These are phyloP conservation scores for Ceyx melanurus DNA, from an alignment of 2,113 vertebrate genomes.

Conservation along the genomic window DNA sequence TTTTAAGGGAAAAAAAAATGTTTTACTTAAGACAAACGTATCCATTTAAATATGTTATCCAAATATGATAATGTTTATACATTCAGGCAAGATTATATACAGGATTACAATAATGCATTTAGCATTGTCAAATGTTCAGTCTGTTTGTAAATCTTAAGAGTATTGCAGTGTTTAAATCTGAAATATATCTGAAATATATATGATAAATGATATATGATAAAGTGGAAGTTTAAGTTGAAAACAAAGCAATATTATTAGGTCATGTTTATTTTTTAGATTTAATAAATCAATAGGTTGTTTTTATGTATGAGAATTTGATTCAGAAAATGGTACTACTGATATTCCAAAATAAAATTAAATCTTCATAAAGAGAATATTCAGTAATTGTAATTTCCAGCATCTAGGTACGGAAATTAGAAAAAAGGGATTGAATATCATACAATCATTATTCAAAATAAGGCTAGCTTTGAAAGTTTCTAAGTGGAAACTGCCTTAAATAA, in stretches of 20 bases:
- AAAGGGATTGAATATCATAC: slow-evolving; percentile 43
- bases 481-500: slow-evolving; percentile 35
- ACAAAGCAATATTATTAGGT: not conserved
- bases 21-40: not conserved
- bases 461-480: slow-evolving; percentile 48
- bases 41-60: not conserved
- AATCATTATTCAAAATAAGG: slow-evolving; percentile 27
- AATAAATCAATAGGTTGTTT: slow-evolving; percentile 42
- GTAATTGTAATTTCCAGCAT: not conserved
- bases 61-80: not conserved
- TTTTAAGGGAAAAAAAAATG: not conserved
- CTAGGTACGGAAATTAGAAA: slow-evolving; percentile 28
- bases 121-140: not conserved
- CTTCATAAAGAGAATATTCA: slow-evolving; percentile 30
- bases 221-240: not conserved
- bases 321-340: not conserved
- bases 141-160: not conserved
- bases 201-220: not conserved
- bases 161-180: not conserved
- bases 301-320: slow-evolving; percentile 24
- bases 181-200: not conserved
- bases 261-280: not conserved
- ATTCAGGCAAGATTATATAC: not conserved
- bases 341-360: slow-evolving; percentile 45
- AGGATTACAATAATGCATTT: not conserved